Evolutionary conservation across 2,113 vertebrate species (phyloP).

Genomic region (Calyptomena viridis): DNA sequence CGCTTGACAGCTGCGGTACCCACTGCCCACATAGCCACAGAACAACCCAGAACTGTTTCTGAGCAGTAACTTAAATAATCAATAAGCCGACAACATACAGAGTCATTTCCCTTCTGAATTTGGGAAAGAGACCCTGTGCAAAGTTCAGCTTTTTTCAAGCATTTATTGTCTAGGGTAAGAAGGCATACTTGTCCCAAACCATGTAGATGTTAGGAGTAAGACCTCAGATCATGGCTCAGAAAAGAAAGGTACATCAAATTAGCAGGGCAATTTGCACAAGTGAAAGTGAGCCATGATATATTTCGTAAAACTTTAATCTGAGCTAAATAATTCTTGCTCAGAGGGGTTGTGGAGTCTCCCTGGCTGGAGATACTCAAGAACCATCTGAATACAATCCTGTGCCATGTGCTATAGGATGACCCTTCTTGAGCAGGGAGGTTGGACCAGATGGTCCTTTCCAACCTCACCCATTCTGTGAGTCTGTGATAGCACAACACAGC

Average conservation of each 20-base stretch:
- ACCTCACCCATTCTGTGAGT: background rate
- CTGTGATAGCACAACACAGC: background rate
- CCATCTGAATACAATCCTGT: background rate
- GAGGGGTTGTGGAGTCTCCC: background rate
- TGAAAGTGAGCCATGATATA: background rate
- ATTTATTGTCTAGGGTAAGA: background rate
- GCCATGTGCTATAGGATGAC: background rate
- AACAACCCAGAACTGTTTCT: background rate
- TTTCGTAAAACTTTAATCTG: background rate
- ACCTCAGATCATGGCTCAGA: background rate
- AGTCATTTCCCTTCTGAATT: background rate
- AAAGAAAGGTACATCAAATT: background rate
- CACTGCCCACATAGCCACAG: background rate
- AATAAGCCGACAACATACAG: background rate
- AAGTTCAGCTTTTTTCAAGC: background rate
- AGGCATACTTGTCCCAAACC: background rate
- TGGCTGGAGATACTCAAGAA: background rate
- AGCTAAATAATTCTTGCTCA: background rate
- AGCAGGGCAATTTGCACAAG: background rate
- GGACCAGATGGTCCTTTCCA: background rate
- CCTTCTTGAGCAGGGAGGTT: background rate
- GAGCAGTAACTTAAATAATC: background rate
- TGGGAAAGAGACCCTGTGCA: background rate
- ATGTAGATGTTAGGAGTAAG: background rate
- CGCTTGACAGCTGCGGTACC: background rate